Evolutionary conservation across 2,113 vertebrate species (phyloP), one percentile per base, ranked within the genome.

Genomic region (Phoenicopterus ruber): DNA sequence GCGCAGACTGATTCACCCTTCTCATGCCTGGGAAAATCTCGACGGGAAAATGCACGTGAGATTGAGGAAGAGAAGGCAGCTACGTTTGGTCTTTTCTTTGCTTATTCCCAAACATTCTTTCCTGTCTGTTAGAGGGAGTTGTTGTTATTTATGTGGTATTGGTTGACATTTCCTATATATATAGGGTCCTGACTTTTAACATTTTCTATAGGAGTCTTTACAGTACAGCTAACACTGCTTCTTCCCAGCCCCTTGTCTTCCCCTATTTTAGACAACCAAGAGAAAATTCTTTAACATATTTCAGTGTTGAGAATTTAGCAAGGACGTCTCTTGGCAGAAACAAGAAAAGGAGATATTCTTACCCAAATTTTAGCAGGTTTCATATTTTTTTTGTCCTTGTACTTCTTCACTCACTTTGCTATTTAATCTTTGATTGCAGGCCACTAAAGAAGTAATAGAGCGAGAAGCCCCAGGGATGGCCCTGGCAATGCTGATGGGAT

Each of bases 401-500:
- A 62, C 82, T 94, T 91, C 82, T 96, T 97, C 91, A 96, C 97
- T 98, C 93, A 98, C 95, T 97, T 59, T 96, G 76, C 82, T 98
- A 50, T 98, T 98, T 98, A 94, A 98, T 98, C 91, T 98, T 97
- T 98, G 93, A 91, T 97, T 97, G 49, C 98, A 99, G 99, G 99
- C 99, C 93, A 99, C 99, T 98, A 99, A 99, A 97, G 99, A 99
- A 98, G 99, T 99, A 98, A 99, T 99, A 80, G 99, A 99, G 98
- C 98, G 99, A 89, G 99, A 99, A 98, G 99, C 99, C 42, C 99
- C 99, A 74, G 99, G 99, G 47, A 99, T 99, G 99, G 99, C 99
- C 91, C 98, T 99, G 95, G 99, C 99, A 92, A 99, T 99, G 99
- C 98, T 99, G 97, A 99, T 99, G 99, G 99, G 99, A 97, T 99